Conservation (phyloP, 2,888 invertebrate species). For the Pandemis heparana region DNA sequence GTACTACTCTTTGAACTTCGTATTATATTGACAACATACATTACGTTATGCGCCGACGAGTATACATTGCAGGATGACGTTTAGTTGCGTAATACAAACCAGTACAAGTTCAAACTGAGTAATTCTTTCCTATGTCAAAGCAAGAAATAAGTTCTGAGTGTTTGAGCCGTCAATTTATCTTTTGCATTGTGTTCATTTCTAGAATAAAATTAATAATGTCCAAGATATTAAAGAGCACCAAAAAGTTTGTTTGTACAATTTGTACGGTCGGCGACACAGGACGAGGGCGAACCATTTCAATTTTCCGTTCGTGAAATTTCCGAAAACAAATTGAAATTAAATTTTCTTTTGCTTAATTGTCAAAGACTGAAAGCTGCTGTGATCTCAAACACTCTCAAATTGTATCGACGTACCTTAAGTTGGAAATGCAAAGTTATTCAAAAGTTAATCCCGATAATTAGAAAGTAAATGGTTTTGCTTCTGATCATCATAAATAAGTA, state of each 20-base stretch:
- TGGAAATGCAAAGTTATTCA: slow-evolving; percentile 5
- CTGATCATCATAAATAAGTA: slow-evolving; percentile 30
- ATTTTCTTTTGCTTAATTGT: slow-evolving; percentile 18
- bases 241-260: neutral
- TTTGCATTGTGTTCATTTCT: neutral
- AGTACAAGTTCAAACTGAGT: neutral
- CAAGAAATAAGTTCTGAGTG: neutral
- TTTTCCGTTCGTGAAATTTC: slow-evolving; percentile 6
- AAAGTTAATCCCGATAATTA: slow-evolving; percentile 9
- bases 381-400: slow-evolving; percentile 12
- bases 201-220: neutral
- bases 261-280: neutral
- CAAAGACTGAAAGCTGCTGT: slow-evolving; percentile 20
- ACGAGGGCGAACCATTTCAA: slow-evolving; percentile 1
- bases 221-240: neutral
- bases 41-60: no score
- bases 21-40: no score
- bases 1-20: no score
- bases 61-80: no score
- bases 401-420: slow-evolving; percentile 3
- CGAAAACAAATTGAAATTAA: slow-evolving; percentile 13
- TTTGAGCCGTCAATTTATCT: neutral
- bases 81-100: no score
- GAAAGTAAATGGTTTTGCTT: slow-evolving; percentile 1
- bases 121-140: neutral